Conservation (phyloP, 2,797 vertebrate species). For the Schizothorax lantsangensis region DNA sequence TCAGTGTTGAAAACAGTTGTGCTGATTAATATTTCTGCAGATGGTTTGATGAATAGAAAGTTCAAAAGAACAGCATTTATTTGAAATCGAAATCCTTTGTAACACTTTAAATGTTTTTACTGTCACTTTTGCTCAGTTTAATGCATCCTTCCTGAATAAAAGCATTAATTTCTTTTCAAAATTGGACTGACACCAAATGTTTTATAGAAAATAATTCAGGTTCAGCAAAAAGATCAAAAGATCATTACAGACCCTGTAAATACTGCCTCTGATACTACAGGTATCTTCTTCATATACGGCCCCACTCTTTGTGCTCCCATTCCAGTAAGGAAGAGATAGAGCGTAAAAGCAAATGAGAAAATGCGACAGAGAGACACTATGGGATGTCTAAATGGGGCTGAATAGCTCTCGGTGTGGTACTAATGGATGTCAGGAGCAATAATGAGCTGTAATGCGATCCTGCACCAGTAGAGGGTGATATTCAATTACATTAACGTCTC, state of each 20-base stretch:
- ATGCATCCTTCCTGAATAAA: not conserved
- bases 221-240: not conserved
- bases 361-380: constrained; percentile 14
- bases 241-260: not conserved
- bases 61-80: not conserved
- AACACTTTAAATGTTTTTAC: not conserved
- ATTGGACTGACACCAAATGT: not conserved
- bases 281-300: constrained; percentile 6
- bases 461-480: constrained; percentile 55
- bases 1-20: not conserved
- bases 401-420: constrained; percentile 42
- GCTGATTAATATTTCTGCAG: not conserved
- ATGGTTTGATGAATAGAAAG: not conserved
- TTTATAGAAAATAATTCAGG: not conserved
- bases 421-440: constrained; percentile 41
- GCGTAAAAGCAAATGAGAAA: constrained; percentile 21
- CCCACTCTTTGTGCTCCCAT: not conserved
- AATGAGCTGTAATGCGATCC: constrained; percentile 54
- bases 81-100: not conserved
- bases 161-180: not conserved
- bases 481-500: constrained; percentile 50
- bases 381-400: constrained; percentile 35
- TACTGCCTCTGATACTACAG: constrained; percentile 1
- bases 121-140: not conserved
- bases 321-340: constrained; percentile 53